phyloP scores from a whole-genome alignment of 2,113 vertebrate genomes.

The Tenebrosternarchus preto region DNA sequence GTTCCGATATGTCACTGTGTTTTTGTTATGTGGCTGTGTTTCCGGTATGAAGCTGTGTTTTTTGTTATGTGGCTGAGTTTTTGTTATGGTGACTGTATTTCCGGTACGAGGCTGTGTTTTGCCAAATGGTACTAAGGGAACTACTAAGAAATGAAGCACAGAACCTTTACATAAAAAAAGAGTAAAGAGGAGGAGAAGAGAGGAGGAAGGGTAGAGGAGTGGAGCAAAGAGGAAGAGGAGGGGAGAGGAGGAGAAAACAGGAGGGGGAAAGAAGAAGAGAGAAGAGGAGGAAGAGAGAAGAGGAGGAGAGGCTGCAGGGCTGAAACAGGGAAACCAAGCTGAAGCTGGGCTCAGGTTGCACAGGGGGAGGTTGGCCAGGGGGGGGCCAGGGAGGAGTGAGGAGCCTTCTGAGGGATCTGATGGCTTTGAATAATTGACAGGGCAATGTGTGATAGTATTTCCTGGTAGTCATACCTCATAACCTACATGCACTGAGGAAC shows the following conservation, averaged over 20 bases:
- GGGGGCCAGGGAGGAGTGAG: constrained; percentile 5
- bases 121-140: too few species aligned
- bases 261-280: not conserved
- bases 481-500: not conserved
- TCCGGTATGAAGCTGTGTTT: too few species aligned
- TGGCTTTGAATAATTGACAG: constrained; percentile 55
- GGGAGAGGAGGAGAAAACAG: not conserved
- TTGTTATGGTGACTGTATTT: too few species aligned
- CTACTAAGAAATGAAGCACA: too few species aligned
- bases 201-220: too few species aligned
- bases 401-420: constrained; percentile 34
- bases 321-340: not conserved
- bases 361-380: too few species aligned
- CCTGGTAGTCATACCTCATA: constrained; percentile 34
- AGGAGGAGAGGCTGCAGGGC: not conserved
- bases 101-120: too few species aligned
- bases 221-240: not conserved
- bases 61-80: too few species aligned
- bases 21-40: too few species aligned
- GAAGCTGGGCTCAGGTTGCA: constrained; percentile 17
- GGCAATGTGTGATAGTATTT: constrained; percentile 36
- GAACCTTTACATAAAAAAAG: not conserved
- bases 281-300: not conserved
- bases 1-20: too few species aligned
- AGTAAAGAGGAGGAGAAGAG: not conserved